Evolutionary conservation across 1,140 invertebrate species (phyloP).

Genomic region (Pygmarrhopalites habei): DNA sequence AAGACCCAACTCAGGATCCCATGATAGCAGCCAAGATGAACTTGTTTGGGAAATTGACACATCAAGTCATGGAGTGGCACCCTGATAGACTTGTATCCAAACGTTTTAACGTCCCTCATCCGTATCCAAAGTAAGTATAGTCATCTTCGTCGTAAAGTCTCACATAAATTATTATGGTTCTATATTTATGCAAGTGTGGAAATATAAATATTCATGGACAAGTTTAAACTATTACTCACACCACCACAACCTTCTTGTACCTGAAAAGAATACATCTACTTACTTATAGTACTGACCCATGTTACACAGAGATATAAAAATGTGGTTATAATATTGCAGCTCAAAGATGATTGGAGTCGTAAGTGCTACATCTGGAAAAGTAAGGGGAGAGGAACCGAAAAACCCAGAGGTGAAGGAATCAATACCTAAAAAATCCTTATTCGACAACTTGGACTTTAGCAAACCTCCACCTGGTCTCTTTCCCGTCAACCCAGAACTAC

Average conservation of each 20-base stretch:
- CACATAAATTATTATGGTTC: too few species aligned
- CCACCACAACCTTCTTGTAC: too few species aligned
- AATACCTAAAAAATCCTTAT: constrained; percentile 31
- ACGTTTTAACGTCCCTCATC: constrained; percentile 89
- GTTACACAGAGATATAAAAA: too few species aligned
- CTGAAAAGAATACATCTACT: too few species aligned
- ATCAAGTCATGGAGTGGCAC: constrained; percentile 67
- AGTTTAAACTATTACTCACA: too few species aligned
- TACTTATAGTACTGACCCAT: too few species aligned
- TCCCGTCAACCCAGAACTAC: too few species aligned
- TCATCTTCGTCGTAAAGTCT: neutral
- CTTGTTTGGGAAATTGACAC: constrained; percentile 74
- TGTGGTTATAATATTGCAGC: constrained; percentile 11
- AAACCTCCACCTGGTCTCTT: constrained; percentile 38
- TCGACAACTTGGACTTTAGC: constrained; percentile 37
- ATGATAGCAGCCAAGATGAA: constrained; percentile 63
- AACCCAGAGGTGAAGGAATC: neutral
- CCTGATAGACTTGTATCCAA: constrained; percentile 80
- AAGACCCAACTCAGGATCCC: constrained; percentile 38
- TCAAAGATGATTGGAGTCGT: constrained; percentile 34
- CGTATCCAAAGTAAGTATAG: constrained; percentile 50
- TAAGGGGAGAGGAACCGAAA: neutral
- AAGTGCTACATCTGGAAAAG: constrained; percentile 5
- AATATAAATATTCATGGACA: too few species aligned
- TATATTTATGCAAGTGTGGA: too few species aligned